These are phyloP conservation scores for Hemitrygon akajei DNA, from an alignment of 2,797 vertebrate species.

Conservation along the genomic window DNA sequence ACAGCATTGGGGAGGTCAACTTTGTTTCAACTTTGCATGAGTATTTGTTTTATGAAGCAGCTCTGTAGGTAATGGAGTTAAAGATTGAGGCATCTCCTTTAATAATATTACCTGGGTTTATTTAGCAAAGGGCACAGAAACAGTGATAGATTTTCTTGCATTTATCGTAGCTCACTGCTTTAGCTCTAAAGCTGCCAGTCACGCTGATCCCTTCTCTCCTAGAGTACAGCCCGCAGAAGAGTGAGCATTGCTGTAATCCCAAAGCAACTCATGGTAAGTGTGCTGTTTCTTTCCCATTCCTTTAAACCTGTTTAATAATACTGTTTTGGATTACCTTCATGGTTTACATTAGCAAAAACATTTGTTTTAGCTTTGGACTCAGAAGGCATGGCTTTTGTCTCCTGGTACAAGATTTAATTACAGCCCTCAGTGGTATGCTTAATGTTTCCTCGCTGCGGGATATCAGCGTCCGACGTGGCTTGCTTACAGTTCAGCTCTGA, in stretches of 20 bases:
- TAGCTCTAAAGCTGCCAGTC: background rate
- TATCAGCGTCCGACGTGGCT: background rate
- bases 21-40: background rate
- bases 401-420: background rate
- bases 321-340: background rate
- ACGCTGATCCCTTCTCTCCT: background rate
- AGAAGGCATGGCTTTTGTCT: background rate
- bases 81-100: background rate
- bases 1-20: background rate
- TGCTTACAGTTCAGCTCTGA: background rate
- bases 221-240: constrained; percentile 58
- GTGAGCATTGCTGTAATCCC: constrained; percentile 67
- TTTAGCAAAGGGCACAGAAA: background rate
- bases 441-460: no score
- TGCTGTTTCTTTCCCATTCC: no score
- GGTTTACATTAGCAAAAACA: background rate
- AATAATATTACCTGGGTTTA: background rate
- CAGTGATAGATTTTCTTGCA: background rate
- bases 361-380: background rate
- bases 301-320: background rate
- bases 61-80: background rate
- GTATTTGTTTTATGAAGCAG: background rate
- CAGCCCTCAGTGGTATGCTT: background rate
- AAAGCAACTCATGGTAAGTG: constrained; percentile 57
- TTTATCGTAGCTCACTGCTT: background rate